A percentile compares a stretch with the other conserved stretches of the same genome.
Conservation (phyloP, 2,888 invertebrate genomes). For the Sphaerophoria taeniata region DNA sequence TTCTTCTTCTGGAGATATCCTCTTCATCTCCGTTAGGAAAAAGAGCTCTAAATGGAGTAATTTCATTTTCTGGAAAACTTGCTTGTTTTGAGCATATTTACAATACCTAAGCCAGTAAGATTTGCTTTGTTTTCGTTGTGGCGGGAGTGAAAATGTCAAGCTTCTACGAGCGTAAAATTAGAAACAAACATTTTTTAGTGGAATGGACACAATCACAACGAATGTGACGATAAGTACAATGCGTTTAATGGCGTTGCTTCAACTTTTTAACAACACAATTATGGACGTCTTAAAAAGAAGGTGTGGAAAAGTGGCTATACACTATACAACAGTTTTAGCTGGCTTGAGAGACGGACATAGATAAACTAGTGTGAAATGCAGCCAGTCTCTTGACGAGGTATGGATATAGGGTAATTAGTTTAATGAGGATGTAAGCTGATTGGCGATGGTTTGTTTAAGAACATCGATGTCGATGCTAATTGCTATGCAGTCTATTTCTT, state of each 20-base stretch:
- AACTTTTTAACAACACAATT: constrained; percentile 39
- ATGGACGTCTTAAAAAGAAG: constrained; percentile 15
- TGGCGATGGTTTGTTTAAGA: constrained; percentile 34
- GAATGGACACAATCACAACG: constrained; percentile 36
- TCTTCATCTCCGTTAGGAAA: not conserved
- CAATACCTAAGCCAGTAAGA: no score
- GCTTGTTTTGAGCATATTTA: no score
- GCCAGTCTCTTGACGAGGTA: constrained; percentile 47
- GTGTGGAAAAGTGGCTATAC: constrained; percentile 61
- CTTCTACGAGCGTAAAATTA: constrained; percentile 71
- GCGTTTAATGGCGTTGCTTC: constrained; percentile 41
- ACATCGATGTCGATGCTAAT: not conserved
- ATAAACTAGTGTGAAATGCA: not conserved
- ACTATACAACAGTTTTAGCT: constrained; percentile 60
- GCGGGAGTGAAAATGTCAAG: constrained; percentile 50
- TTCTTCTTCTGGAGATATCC: not conserved
- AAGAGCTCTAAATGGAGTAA: not conserved
- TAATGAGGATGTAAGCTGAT: constrained; percentile 48
- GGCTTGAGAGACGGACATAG: constrained; percentile 39
- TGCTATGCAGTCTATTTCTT: not conserved
- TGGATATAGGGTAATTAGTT: constrained; percentile 53
- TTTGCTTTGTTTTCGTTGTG: not conserved
- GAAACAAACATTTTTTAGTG: constrained; percentile 66
- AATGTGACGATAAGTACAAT: not conserved
- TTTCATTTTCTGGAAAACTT: no score